Evolutionary conservation across 2,888 invertebrate species (phyloP).

Genomic region (Cecidostiba fungosa): DNA sequence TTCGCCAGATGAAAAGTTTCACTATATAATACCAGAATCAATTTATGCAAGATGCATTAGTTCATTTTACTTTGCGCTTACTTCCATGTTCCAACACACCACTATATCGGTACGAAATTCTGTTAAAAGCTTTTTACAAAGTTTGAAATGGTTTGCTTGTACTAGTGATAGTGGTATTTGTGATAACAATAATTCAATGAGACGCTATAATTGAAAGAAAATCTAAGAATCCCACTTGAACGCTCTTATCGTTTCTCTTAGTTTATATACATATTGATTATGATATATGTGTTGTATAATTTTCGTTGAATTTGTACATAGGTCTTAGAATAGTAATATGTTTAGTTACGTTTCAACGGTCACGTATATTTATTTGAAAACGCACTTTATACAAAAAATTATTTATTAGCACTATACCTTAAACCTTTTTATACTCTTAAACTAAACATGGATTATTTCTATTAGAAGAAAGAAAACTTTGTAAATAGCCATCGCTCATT

Average conservation of each 20-base stretch:
- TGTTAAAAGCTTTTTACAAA: conserved; percentile 71
- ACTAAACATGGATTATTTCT: conserved; percentile 23
- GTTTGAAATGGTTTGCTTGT: conserved; percentile 73
- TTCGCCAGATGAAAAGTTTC: background rate
- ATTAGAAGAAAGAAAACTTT: background rate
- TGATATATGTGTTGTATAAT: background rate
- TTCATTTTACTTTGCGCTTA: conserved; percentile 38
- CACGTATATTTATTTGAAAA: conserved; percentile 43
- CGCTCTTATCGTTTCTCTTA: conserved; percentile 7
- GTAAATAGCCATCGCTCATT: conserved; percentile 13
- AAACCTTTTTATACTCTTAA: conserved; percentile 14
- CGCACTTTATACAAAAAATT: conserved; percentile 57
- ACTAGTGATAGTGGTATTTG: conserved; percentile 69
- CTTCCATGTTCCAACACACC: conserved; percentile 26
- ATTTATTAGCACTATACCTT: conserved; percentile 25
- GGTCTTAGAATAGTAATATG: conserved; percentile 16
- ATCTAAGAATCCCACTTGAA: background rate
- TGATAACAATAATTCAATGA: conserved; percentile 71
- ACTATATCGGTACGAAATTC: conserved; percentile 61
- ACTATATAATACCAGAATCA: background rate
- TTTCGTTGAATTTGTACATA: conserved; percentile 2
- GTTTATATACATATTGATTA: background rate
- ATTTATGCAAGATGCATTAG: background rate
- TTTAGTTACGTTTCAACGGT: background rate
- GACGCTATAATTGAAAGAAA: conserved; percentile 27